Evolutionary conservation across 2,888 invertebrate species (phyloP).

Genomic region (Drosophila subsilvestris): DNA sequence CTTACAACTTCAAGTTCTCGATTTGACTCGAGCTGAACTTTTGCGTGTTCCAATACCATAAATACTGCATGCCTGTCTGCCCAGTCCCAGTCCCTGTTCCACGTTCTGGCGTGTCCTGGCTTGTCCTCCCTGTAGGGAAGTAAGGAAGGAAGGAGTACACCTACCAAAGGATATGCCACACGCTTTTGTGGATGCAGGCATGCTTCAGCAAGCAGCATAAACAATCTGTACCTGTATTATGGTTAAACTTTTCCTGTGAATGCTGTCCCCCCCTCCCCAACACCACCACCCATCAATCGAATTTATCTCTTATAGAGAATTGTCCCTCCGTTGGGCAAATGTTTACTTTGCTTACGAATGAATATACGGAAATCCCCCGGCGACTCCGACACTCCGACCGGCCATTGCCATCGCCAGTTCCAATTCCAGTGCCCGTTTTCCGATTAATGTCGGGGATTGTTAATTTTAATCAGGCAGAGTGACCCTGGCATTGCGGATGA

Average conservation of each 20-base stretch:
- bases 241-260: slow-evolving; percentile 48
- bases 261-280: neutral
- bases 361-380: no score
- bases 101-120: neutral
- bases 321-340: neutral
- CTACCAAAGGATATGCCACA: slow-evolving; percentile 2
- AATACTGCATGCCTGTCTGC: slow-evolving; percentile 74
- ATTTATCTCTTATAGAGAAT: slow-evolving; percentile 6
- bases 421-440: neutral
- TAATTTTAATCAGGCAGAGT: slow-evolving; percentile 62
- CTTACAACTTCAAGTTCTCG: slow-evolving; percentile 74
- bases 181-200: neutral
- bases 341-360: neutral
- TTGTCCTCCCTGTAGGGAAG: neutral
- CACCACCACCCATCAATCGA: neutral
- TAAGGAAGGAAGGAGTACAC: slow-evolving; percentile 9
- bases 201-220: slow-evolving; percentile 61
- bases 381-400: neutral
- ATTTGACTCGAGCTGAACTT: slow-evolving; percentile 78
- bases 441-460: slow-evolving; percentile 12
- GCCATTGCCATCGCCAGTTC: neutral
- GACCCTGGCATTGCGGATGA: slow-evolving; percentile 31
- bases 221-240: slow-evolving; percentile 70
- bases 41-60: slow-evolving; percentile 78
- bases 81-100: no score